Percentiles rank a stretch among this genome's conserved stretches.
Evolutionary conservation across 2,888 invertebrate species (phyloP).

Genomic region (Achlya flavicornis): DNA sequence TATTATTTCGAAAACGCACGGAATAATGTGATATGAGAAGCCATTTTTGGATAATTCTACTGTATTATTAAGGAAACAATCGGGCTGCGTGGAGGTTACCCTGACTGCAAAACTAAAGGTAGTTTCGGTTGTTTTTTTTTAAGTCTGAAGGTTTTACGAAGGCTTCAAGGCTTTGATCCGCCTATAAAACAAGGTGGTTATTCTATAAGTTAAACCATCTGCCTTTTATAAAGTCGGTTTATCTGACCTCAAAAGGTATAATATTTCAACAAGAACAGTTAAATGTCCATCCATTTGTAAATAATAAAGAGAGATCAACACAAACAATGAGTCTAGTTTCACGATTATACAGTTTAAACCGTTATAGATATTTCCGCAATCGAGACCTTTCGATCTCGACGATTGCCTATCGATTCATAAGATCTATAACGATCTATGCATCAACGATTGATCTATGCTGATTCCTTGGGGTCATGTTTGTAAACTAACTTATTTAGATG

Average conservation of each 20-base stretch:
- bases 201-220: too few relatives aligned
- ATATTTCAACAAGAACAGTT: neutral
- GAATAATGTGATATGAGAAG: neutral
- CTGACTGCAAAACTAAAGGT: too few relatives aligned
- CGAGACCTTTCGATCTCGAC: constrained; percentile 4
- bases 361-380: constrained; percentile 2
- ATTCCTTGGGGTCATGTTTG: neutral
- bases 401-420: constrained; percentile 3
- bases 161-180: too few relatives aligned
- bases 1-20: neutral
- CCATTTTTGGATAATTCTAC: too few relatives aligned
- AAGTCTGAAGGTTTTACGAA: too few relatives aligned
- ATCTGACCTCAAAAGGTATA: too few relatives aligned
- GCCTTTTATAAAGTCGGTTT: too few relatives aligned
- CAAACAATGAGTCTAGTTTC: neutral
- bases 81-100: too few relatives aligned
- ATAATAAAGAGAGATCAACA: neutral
- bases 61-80: too few relatives aligned
- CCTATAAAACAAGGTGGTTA: too few relatives aligned
- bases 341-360: neutral
- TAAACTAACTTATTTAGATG: neutral
- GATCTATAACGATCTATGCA: constrained; percentile 7
- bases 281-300: neutral
- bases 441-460: constrained; percentile 5
- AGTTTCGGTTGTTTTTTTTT: too few relatives aligned